phyloP scores from a whole-genome alignment of 1,140 invertebrate genomes.

The Drosophila punjabiensis region DNA sequence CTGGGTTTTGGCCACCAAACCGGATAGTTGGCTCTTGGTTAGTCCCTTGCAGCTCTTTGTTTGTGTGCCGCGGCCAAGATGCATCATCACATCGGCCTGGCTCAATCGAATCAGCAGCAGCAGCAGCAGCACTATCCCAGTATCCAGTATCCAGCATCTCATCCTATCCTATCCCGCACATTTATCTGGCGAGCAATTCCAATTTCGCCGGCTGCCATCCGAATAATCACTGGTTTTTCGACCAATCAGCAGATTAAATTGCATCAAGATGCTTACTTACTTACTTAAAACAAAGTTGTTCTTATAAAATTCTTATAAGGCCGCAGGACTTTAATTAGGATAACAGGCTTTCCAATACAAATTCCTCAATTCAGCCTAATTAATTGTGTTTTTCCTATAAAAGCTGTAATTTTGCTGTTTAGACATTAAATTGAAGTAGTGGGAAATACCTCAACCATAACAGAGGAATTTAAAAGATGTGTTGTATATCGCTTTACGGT shows the following conservation, averaged over 20 bases:
- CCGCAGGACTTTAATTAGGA: constrained; percentile 16
- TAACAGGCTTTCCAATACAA: background rate
- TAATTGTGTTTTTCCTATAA: constrained; percentile 13
- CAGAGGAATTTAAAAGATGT: constrained; percentile 7
- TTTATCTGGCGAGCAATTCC: constrained; percentile 43
- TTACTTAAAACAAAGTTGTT: constrained; percentile 42
- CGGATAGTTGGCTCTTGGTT: constrained; percentile 32
- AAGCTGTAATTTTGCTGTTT: background rate
- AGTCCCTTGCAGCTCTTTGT: constrained; percentile 48
- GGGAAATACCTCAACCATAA: background rate
- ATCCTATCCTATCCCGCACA: constrained; percentile 35
- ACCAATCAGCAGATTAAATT: constrained; percentile 48
- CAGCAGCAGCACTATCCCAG: background rate
- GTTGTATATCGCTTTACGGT: constrained; percentile 1
- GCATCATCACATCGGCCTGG: constrained; percentile 41
- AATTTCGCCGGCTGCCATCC: constrained; percentile 32
- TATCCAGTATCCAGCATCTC: background rate
- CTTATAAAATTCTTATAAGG: constrained; percentile 13
- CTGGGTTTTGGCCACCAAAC: constrained; percentile 48
- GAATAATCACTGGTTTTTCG: constrained; percentile 36
- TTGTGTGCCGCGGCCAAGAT: constrained; percentile 25
- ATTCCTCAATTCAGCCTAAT: constrained; percentile 23
- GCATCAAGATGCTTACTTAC: constrained; percentile 42
- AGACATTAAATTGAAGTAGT: constrained; percentile 3
- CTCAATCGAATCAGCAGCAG: constrained; percentile 33